Base-by-base conservation (phyloP, 2,113 vertebrate species). In the Corynorhinus townsendii region DNA sequence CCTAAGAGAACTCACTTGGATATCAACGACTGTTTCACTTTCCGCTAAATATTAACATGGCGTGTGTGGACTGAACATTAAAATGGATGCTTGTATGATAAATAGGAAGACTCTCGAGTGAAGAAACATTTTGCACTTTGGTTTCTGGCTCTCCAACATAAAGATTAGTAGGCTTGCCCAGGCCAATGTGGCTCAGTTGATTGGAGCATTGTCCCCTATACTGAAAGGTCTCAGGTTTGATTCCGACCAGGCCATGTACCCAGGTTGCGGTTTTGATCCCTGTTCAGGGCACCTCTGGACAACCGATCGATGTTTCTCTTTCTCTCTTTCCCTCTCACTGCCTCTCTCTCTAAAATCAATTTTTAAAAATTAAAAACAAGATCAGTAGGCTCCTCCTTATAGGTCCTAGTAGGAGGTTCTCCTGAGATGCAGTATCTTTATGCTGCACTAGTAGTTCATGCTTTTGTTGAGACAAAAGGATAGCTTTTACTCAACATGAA, bases 401-500 rank as follows among this genome's bases (percentile, higher is more conserved):
- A 1, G 11, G 45, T 95, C 47, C 62, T 82, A 88, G 59, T 94
- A 47, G 80, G 52, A 97, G 59, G 40, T 80, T 96, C 66, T 95
- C 33, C 26, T 59, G 83, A 95, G 79, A 47, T 35, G 12, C 68
- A 45, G 4, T 28, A 62, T 94, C 84, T 33, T 95, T 81, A 22
- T 26, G 15, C 5, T 11, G n/a, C 59, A 28, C 73, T 96, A 49
- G 24, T 35, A 92, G 62, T 95, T 93, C 59, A 79, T 79, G 24
- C 40, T 43, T 96, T 95, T 89, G 9, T 95, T 96, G 43, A 81
- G 96, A 94, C 26, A 90, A 94, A 97, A 94, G 45, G 14, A 69
- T 89, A 71, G 40, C 89, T 91, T 72, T 91, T 96, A 95, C 95
- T 89, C 30, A 77, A 7, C 26, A 82, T 54, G 80, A 35, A 86